Percentiles rank a stretch among this genome's conserved stretches.
Evolutionary conservation across 2,797 vertebrate genomes (phyloP).

Genomic region (Benthosema pterotum): DNA sequence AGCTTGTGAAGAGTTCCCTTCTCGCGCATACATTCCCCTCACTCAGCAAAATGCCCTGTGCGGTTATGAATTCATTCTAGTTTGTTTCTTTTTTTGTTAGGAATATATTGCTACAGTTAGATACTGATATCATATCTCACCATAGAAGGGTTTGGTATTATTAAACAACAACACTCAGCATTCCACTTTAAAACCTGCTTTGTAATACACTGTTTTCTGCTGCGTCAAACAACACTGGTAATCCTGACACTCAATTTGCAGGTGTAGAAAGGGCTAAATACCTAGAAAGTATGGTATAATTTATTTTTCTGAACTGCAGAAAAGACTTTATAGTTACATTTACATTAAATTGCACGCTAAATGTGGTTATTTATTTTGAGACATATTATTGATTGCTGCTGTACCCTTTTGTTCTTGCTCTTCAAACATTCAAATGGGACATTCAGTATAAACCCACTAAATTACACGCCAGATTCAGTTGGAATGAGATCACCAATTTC

Average conservation of each 20-base stretch:
- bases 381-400: slow-evolving; percentile 45
- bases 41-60: slow-evolving; percentile 19
- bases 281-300: slow-evolving; percentile 41
- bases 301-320: slow-evolving; percentile 32
- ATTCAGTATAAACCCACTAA: slow-evolving; percentile 17
- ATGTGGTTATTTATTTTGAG: slow-evolving; percentile 41
- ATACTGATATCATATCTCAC: slow-evolving; percentile 12
- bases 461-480: slow-evolving; percentile 42
- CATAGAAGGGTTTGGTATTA: slow-evolving; percentile 26
- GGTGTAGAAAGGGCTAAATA: slow-evolving; percentile 72
- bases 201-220: slow-evolving; percentile 29
- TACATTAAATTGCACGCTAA: slow-evolving; percentile 42
- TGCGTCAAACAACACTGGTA: slow-evolving; percentile 39
- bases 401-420: slow-evolving; percentile 37
- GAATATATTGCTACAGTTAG: slow-evolving; percentile 23
- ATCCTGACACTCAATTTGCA: slow-evolving; percentile 63
- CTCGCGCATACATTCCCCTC: slow-evolving; percentile 36
- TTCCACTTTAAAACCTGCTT: slow-evolving; percentile 26
- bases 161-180: slow-evolving; percentile 28
- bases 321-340: slow-evolving; percentile 56
- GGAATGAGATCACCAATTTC: slow-evolving; percentile 41
- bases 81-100: slow-evolving; percentile 1
- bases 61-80: slow-evolving; percentile 20
- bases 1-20: slow-evolving; percentile 49
- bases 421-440: slow-evolving; percentile 41